Evolutionary conservation across 2,888 invertebrate species (phyloP), one percentile per base, ranked within the genome.

Genomic region (Reticulitermes lucifugus): DNA sequence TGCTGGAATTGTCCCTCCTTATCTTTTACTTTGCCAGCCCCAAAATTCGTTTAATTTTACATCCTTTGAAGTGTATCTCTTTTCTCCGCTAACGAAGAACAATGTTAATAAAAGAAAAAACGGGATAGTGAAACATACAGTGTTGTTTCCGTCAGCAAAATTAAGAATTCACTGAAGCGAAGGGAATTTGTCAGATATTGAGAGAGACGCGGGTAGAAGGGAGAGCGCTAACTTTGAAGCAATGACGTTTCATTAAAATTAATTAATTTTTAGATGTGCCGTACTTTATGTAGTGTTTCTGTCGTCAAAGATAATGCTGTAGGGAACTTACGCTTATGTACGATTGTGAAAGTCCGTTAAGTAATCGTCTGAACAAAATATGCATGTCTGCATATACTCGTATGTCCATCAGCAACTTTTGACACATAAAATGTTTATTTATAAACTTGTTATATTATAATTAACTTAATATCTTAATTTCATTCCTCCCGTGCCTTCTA

Each of bases 61-160:
- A 55, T 71, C 85, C 85, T 85, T 80, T 85, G 80, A 80, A 85
- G 85, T 84, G 84, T 85, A 73, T 22, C 81, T 46, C 70, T 81
- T 70, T 43, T 43, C 46, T 70, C 70, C 70, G 81, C 70, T 70
- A 70, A n/a, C 70, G n/a, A 81, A 43, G 81, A 81, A 81, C 43
- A 65, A 65, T 81, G 59, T 60, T 81, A 41, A 81, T 43, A 65
- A 65, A 43, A 65, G n/a, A 70, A 81, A 79, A 65, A 35, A 25
- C 18, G 43, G n/a, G 10, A 35, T 59, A 59, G 80, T 59, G 80
- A 59, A 80, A 80, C 60, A 80, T 35, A 60, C 51, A 55, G 29
- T 35, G 35, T 60, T 25, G 55, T 25, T 81, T 70, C 41, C 46
- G 65, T 81, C 81, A 81, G 81, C 70, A 43, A 81, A 81, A 81